Conservation (phyloP, 2,113 vertebrate genomes). For the Lota lota region DNA sequence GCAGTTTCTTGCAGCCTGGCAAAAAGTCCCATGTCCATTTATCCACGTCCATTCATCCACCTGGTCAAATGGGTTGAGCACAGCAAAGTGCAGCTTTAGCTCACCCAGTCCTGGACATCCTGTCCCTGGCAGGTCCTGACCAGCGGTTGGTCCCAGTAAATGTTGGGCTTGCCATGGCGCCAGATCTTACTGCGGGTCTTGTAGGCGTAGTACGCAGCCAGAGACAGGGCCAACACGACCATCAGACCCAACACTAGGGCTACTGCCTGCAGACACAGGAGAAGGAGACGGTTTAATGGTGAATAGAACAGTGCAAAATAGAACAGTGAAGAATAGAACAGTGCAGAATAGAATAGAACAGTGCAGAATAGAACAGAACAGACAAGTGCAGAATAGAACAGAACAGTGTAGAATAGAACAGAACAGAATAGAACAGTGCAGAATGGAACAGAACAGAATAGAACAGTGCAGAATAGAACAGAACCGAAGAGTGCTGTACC, state of each 20-base stretch:
- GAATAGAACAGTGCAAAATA: too few relatives aligned
- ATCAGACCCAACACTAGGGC: constrained; percentile 81
- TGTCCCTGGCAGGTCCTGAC: constrained; percentile 58
- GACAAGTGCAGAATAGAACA: neutral
- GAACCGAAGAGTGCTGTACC: too few relatives aligned
- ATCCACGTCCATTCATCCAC: too few relatives aligned
- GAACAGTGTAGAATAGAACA: neutral
- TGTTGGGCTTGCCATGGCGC: constrained; percentile 78
- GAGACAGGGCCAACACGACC: constrained; percentile 72
- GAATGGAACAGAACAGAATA: too few relatives aligned
- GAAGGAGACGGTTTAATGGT: neutral
- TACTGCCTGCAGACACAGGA: constrained; percentile 65
- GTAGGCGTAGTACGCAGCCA: constrained; percentile 81
- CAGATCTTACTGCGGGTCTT: constrained; percentile 84
- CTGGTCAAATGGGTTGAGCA: too few relatives aligned
- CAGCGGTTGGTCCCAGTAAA: constrained; percentile 74
- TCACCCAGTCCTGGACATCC: constrained; percentile 81
- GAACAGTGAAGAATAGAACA: neutral
- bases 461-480: too few relatives aligned
- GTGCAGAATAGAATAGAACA: too few relatives aligned
- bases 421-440: too few relatives aligned
- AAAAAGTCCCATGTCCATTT: too few relatives aligned
- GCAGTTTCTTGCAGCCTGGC: too few relatives aligned
- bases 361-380: too few relatives aligned
- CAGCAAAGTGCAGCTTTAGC: constrained; percentile 11